Evolutionary conservation across 2,888 invertebrate species (phyloP).

Genomic region (Drosophila cognata): DNA sequence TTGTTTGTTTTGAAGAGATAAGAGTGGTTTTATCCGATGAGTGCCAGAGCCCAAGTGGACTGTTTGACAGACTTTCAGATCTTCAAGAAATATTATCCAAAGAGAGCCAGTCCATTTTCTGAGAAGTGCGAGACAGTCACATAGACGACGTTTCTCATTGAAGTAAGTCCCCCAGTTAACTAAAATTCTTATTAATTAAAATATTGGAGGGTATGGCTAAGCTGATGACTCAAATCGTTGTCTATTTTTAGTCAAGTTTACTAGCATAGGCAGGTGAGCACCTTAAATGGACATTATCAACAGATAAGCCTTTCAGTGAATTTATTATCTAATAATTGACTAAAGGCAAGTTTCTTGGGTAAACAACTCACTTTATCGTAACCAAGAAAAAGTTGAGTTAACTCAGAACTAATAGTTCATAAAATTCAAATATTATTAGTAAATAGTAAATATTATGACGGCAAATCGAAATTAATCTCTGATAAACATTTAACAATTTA

Average conservation of each 20-base stretch:
- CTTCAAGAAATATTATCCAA: not conserved
- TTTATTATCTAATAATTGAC: not conserved
- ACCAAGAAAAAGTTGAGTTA: too few relatives aligned
- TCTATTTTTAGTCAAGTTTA: conserved; percentile 29
- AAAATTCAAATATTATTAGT: not conserved
- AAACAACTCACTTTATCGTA: not conserved
- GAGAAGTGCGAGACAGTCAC: not conserved
- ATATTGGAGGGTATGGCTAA: not conserved
- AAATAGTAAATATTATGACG: conserved; percentile 1
- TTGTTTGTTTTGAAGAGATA: conserved; percentile 11
- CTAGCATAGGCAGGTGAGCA: not conserved
- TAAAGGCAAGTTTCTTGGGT: not conserved
- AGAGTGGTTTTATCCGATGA: not conserved
- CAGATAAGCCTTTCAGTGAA: conserved; percentile 26
- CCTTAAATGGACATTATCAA: not conserved
- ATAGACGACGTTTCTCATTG: not conserved
- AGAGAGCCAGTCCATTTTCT: not conserved
- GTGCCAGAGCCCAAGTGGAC: not conserved
- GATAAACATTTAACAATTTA: not conserved
- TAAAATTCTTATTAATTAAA: not conserved
- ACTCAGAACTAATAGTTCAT: not conserved
- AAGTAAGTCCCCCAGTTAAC: not conserved
- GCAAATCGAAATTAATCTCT: not conserved
- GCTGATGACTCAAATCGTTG: conserved; percentile 22
- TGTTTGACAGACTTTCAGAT: not conserved